Conservation (phyloP, 2,888 invertebrate species). For the Aphidius colemani region DNA sequence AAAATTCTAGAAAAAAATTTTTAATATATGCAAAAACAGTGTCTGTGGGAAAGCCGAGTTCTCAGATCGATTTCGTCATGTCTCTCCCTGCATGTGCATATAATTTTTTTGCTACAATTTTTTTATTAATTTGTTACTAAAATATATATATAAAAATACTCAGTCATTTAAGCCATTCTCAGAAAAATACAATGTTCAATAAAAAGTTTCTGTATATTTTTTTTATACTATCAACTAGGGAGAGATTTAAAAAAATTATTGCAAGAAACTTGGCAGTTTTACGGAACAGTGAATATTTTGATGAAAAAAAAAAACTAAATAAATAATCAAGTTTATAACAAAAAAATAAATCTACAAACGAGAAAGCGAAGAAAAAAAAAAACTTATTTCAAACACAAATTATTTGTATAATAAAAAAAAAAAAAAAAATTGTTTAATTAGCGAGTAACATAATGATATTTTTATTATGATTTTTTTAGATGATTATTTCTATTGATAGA, state of each 20-base stretch:
- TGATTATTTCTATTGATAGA: too few relatives aligned
- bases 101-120: slow-evolving; percentile 7
- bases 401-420: neutral
- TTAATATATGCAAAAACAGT: slow-evolving; percentile 25
- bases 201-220: too few relatives aligned
- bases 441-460: too few relatives aligned
- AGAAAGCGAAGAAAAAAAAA: neutral
- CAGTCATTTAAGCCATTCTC: neutral
- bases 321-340: neutral
- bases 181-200: neutral
- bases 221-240: too few relatives aligned
- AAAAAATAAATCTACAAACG: slow-evolving; percentile 9
- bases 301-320: neutral
- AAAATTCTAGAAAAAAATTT: slow-evolving; percentile 17
- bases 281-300: slow-evolving; percentile 15
- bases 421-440: too few relatives aligned
- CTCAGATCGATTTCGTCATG: slow-evolving; percentile 19
- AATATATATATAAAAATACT: neutral
- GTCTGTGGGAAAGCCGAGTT: slow-evolving; percentile 23
- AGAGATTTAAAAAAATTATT: neutral
- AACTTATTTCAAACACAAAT: neutral
- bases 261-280: slow-evolving; percentile 17
- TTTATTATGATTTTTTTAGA: too few relatives aligned
- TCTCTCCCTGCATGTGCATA: neutral
- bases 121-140: neutral